Evolutionary conservation across 1,140 invertebrate species (phyloP), one percentile per base, ranked within the genome.

Genomic region (Macrotrachela quadricornifera): DNA sequence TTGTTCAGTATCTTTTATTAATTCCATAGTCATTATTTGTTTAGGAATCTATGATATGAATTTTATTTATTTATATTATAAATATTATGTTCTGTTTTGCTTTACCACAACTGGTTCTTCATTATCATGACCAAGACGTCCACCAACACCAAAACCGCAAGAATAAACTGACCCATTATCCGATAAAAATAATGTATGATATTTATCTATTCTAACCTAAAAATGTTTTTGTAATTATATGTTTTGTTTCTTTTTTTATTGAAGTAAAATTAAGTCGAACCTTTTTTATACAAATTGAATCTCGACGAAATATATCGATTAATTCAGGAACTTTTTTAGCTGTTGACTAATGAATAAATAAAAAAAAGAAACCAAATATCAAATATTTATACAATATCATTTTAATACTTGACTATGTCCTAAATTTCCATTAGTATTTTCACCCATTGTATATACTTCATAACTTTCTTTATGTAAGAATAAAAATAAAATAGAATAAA

Each of bases 101-200:
- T n/a, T 79, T 1, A 62, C 59, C 62, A 79, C 60, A 37, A 70
- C 59, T 40, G 75, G 74, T 54, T 72, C 65, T 62, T 81, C 78
- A 50, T 67, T 63, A 0, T 72, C 73, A 49, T 77, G 72, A 0
- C 80, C 80, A 3, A 82, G 71, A 17, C 80, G 65, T 1, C 78
- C 79, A 41, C 79, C 79, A 59, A 76, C 75, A n/a, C 79, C 78
- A 67, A 80, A 78, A 0, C 81, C 81, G 68, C 79, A 80, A 36
- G 75, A 73, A 68, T 74, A 82, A 3, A 78, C 76, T 54, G 70
- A 64, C 0, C 77, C 76, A 53, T 59, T 58, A 2, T 59, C 64
- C 17, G 74, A 70, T 38, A 81, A 60, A 66, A 80, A 80, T 4
- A 80, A 66, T 54, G 76, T 77, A 64, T 83, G 81, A 63, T 80